phyloP scores from a whole-genome alignment of 2,888 invertebrate species.

The Andrena bucephala region DNA sequence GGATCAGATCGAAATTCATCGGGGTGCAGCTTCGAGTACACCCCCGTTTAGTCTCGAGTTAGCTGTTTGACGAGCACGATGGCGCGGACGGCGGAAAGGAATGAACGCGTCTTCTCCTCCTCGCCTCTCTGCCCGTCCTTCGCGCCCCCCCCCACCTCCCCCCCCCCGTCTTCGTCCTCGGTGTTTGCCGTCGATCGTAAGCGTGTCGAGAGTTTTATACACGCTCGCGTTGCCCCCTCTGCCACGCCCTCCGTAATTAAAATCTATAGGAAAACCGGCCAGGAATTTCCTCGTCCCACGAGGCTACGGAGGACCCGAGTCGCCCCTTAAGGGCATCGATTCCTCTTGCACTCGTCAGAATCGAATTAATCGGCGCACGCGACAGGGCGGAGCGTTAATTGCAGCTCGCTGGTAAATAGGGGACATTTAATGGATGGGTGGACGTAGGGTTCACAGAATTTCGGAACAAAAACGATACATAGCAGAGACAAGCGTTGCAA shows the following conservation, averaged over 20 bases:
- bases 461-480: too few species aligned
- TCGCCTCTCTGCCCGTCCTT: slow-evolving; percentile 9
- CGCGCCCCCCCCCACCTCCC: background rate
- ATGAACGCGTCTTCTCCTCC: slow-evolving; percentile 30
- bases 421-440: too few species aligned
- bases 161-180: slow-evolving; percentile 11
- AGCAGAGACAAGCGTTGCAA: too few species aligned
- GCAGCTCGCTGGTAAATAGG: too few species aligned
- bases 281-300: background rate
- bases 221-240: slow-evolving; percentile 22
- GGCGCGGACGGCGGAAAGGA: slow-evolving; percentile 45
- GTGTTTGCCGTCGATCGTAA: slow-evolving; percentile 47
- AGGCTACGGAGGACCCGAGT: too few species aligned
- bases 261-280: slow-evolving; percentile 21
- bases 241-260: slow-evolving; percentile 61
- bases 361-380: slow-evolving; percentile 13
- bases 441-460: too few species aligned
- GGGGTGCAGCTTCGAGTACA: slow-evolving; percentile 28
- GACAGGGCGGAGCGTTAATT: too few species aligned
- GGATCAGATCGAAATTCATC: slow-evolving; percentile 65
- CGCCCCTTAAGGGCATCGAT: too few species aligned
- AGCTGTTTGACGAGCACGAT: slow-evolving; percentile 54
- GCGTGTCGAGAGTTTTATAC: slow-evolving; percentile 47
- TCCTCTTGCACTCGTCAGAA: background rate
- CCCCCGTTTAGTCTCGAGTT: slow-evolving; percentile 55